These are phyloP conservation scores for Holcopasites calliopsidis DNA, from an alignment of 1,140 invertebrate species.

Conservation along the genomic window DNA sequence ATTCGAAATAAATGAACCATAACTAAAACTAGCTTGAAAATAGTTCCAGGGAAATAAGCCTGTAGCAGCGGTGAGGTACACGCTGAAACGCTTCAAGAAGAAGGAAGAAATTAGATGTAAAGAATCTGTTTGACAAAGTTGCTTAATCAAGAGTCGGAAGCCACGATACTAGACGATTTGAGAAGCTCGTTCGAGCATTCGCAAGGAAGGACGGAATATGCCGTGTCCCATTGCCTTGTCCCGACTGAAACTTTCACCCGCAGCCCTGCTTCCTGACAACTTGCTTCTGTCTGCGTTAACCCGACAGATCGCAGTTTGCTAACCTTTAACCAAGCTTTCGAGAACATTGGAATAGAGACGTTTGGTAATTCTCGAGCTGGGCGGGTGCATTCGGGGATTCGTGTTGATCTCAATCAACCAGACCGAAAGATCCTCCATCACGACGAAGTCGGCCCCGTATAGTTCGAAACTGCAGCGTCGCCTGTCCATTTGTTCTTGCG, in stretches of 20 bases:
- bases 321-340: constrained; percentile 94
- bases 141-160: constrained; percentile 29
- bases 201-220: not conserved
- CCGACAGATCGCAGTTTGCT: constrained; percentile 3
- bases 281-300: constrained; percentile 1
- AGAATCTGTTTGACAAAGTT: constrained; percentile 2
- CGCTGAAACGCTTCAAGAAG: too few species aligned
- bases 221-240: not conserved
- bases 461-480: constrained; percentile 92
- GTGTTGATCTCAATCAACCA: constrained; percentile 97
- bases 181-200: constrained; percentile 20
- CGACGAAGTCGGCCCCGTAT: constrained; percentile 95
- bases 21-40: too few species aligned
- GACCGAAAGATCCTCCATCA: constrained; percentile 90
- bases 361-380: constrained; percentile 90
- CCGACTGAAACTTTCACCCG: constrained; percentile 25
- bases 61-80: too few species aligned
- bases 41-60: too few species aligned
- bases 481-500: constrained; percentile 88
- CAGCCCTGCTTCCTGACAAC: constrained; percentile 11
- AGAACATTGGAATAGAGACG: constrained; percentile 90
- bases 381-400: constrained; percentile 89
- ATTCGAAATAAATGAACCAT: not conserved
- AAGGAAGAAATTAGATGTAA: not conserved
- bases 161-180: constrained; percentile 22